Conservation (phyloP, 2,888 invertebrate genomes). For the Schizaphis graminum region DNA sequence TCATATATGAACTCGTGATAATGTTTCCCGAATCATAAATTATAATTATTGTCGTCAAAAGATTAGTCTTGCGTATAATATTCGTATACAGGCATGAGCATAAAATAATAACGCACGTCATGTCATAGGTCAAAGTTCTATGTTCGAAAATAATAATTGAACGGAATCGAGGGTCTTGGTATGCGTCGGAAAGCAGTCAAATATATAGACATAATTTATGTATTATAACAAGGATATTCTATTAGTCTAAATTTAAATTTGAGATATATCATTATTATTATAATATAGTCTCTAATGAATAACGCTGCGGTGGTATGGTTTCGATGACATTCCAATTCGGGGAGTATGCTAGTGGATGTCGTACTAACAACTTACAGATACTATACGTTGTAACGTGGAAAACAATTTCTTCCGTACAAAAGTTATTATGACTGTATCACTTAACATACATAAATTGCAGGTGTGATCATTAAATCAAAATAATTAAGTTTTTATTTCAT, state of each 20-base stretch:
- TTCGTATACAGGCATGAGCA: neutral
- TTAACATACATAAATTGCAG: neutral
- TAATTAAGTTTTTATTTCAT: neutral
- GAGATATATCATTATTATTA: neutral
- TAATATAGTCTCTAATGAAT: neutral
- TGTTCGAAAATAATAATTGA: neutral
- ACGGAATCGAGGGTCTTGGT: neutral
- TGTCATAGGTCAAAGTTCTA: neutral
- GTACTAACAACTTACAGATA: neutral
- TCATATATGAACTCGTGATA: neutral
- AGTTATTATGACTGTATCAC: neutral
- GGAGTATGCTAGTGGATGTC: neutral
- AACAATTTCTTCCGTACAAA: neutral
- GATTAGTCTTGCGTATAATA: neutral
- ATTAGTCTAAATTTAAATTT: neutral
- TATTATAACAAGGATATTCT: neutral
- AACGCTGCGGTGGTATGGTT: neutral
- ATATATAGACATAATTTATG: neutral
- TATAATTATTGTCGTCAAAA: neutral
- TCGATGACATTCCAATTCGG: neutral
- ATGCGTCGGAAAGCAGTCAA: neutral
- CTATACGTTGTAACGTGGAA: neutral
- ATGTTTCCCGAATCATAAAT: neutral
- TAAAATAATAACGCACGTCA: neutral
- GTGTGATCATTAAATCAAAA: neutral